Evolutionary conservation across 2,888 invertebrate species (phyloP).

Genomic region (Philereme vetulata): DNA sequence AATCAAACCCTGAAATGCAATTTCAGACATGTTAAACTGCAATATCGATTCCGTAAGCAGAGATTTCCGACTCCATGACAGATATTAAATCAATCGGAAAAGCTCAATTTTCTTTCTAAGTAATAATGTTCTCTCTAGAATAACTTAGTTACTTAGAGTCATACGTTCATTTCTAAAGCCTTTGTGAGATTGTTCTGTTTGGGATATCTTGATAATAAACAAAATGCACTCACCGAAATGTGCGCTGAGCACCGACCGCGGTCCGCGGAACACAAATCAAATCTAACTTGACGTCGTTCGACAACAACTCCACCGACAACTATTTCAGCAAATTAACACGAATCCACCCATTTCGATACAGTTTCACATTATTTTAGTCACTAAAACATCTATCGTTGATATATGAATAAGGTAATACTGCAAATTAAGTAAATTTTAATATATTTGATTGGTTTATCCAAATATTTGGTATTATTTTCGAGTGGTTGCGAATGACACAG

Average conservation of each 20-base stretch:
- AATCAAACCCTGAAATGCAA: no score
- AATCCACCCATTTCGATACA: not conserved
- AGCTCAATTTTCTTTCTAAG: no score
- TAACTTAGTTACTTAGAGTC: no score
- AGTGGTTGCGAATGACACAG: not conserved
- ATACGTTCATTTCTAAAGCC: no score
- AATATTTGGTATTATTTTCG: not conserved
- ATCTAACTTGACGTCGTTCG: conserved; percentile 3
- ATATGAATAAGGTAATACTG: not conserved
- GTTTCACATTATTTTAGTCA: conserved; percentile 2
- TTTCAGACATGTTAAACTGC: not conserved
- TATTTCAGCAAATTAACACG: not conserved
- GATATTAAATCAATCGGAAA: not conserved
- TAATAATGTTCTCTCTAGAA: no score
- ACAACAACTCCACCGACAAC: not conserved
- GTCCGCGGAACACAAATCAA: not conserved
- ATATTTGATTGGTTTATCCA: not conserved
- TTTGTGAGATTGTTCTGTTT: no score
- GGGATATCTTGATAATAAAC: no score
- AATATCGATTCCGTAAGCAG: conserved; percentile 10
- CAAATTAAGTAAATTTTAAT: not conserved
- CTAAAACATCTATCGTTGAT: not conserved
- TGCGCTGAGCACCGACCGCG: not conserved
- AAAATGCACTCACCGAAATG: not conserved
- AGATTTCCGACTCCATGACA: conserved; percentile 13